Evolutionary conservation across 2,797 vertebrate genomes (phyloP).

Genomic region (Podargus strigoides): DNA sequence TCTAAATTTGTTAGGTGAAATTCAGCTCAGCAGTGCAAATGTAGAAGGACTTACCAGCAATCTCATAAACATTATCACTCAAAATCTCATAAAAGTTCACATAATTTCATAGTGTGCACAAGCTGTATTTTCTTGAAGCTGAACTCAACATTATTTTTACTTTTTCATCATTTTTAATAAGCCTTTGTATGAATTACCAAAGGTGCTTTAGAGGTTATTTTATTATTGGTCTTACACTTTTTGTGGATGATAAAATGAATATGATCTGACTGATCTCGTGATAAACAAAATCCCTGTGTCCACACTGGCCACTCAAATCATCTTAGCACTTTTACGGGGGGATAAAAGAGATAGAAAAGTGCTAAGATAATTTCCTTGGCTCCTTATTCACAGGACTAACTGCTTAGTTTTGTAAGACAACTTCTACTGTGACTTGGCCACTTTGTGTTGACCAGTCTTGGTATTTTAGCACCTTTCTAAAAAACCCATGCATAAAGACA

Average conservation of each 20-base stretch:
- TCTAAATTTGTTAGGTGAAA: not conserved
- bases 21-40: not conserved
- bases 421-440: not conserved
- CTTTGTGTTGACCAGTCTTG: not conserved
- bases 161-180: not conserved
- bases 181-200: not conserved
- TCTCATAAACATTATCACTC: not conserved
- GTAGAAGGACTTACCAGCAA: not conserved
- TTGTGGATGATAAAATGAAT: not conserved
- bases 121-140: not conserved
- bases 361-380: not conserved
- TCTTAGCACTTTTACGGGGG: not conserved
- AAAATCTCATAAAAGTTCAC: not conserved
- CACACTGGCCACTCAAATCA: not conserved
- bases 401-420: not conserved
- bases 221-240: not conserved
- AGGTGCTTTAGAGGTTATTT: not conserved
- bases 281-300: not conserved
- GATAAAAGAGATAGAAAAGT: not conserved
- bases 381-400: not conserved
- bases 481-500: not conserved
- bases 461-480: not conserved
- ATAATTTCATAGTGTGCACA: not conserved
- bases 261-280: not conserved
- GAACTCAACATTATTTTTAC: not conserved